Conservation (phyloP, 1,140 invertebrate species). For the Muscidifurax raptorellus region DNA sequence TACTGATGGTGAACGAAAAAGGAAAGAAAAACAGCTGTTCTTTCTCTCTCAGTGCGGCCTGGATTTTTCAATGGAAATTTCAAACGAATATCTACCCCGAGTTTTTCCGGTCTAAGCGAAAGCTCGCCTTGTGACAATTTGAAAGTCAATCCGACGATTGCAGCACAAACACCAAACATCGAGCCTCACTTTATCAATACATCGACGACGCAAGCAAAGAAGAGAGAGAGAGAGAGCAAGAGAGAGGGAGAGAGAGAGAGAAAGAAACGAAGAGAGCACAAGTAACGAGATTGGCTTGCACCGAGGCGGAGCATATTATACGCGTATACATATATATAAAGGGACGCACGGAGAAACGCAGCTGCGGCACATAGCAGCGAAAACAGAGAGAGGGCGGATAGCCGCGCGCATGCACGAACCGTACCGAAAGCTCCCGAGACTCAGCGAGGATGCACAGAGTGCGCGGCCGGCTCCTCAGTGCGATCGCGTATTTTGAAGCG, state of each 20-base stretch:
- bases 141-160: background rate
- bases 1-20: no score
- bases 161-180: background rate
- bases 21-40: no score
- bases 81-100: no score
- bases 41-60: no score
- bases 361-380: background rate
- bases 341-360: background rate
- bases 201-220: background rate
- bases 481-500: conserved; percentile 69
- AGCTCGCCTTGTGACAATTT: no score
- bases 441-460: background rate
- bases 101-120: no score
- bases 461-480: conserved; percentile 64
- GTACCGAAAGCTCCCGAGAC: background rate
- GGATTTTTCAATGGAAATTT: no score
- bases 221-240: background rate
- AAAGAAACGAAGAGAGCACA: background rate
- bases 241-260: background rate
- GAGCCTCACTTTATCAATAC: background rate
- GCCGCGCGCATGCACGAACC: conserved; percentile 12
- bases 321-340: background rate
- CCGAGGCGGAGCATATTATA: background rate
- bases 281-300: background rate
- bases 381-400: background rate